Evolutionary conservation across 2,113 vertebrate species (phyloP).

Genomic region (Nymphicus hollandicus): DNA sequence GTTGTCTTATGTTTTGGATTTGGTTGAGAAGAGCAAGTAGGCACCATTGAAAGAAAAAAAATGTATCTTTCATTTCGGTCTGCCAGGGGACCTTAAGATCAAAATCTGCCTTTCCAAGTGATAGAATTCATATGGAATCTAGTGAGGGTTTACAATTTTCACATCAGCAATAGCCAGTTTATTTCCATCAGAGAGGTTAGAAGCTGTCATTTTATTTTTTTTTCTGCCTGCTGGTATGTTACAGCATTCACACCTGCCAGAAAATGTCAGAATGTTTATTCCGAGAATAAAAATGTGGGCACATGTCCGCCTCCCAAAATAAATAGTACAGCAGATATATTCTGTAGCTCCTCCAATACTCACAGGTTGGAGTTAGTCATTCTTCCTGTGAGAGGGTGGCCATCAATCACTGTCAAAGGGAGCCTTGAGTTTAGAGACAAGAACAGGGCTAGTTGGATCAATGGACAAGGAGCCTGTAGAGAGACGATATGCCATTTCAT

Average conservation of each 20-base stretch:
- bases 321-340: slow-evolving; percentile 48
- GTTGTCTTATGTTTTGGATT: slow-evolving; percentile 36
- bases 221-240: slow-evolving; percentile 22
- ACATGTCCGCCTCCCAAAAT: slow-evolving; percentile 51
- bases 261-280: slow-evolving; percentile 69
- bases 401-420: slow-evolving; percentile 48
- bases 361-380: slow-evolving; percentile 53
- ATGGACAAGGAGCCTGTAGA: neutral
- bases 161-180: slow-evolving; percentile 36
- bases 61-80: neutral
- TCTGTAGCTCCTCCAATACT: neutral
- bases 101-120: neutral
- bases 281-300: slow-evolving; percentile 63
- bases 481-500: neutral
- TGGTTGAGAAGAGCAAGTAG: slow-evolving; percentile 25
- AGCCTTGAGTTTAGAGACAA: neutral
- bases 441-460: neutral
- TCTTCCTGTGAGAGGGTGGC: slow-evolving; percentile 58
- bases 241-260: slow-evolving; percentile 64
- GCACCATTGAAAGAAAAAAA: neutral
- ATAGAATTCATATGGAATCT: slow-evolving; percentile 11
- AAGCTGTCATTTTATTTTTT: slow-evolving; percentile 12
- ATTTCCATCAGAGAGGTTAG: slow-evolving; percentile 38
- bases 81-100: neutral
- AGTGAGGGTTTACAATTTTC: slow-evolving; percentile 16